Base-by-base conservation (phyloP, 2,113 vertebrate species). In the Jacana jacana region DNA sequence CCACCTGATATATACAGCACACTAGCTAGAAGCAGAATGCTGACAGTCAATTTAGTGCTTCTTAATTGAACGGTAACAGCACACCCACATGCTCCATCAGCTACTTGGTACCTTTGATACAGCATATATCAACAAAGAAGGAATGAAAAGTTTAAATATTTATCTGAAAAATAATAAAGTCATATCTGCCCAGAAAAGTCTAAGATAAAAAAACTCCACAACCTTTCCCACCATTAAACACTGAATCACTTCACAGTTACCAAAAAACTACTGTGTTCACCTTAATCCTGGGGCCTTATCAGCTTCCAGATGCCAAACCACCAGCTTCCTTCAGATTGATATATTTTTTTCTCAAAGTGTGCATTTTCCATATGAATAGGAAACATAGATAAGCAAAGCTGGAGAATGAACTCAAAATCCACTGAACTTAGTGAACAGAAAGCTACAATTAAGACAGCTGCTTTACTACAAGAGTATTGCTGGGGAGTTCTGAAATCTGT, bases 1-100 rank as follows among this genome's bases (percentile, higher is more conserved):
- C 4, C 9, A 27, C 27, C 42, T 3, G 4, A 71, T 28, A 28
- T 0, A n/a, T 0, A 1, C 17, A 70, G n/a, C 3, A 37, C 25
- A 30, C n/a, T 12, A 28, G 40, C 11, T 4, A 54, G 39, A 51
- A 69, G 35, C 33, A 87, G 51, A 57, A 55, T 4, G 6, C 57
- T 72, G 12, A 15, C 13, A 82, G 73, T 31, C 44, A 75, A 1
- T 44, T 31, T 64, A 86, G 39, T 5, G 12, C 61, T 76, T 33
- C 69, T 42, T 37, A 71, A 51, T 2, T 33, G 31, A 63, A 52
- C 2, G 57, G 54, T 10, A 88, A 82, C 31, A 46, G 37, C 58
- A 73, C 5, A 2, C 11, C 42, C 31, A 27, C 6, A 9, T 9
- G 30, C 16, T 19, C 22, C 27, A 58, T 46, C 54, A 63, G 44